A percentile compares a stretch with the other conserved stretches of the same genome.
Conservation (phyloP, 1,140 invertebrate genomes). For the Listronotus oregonensis region DNA sequence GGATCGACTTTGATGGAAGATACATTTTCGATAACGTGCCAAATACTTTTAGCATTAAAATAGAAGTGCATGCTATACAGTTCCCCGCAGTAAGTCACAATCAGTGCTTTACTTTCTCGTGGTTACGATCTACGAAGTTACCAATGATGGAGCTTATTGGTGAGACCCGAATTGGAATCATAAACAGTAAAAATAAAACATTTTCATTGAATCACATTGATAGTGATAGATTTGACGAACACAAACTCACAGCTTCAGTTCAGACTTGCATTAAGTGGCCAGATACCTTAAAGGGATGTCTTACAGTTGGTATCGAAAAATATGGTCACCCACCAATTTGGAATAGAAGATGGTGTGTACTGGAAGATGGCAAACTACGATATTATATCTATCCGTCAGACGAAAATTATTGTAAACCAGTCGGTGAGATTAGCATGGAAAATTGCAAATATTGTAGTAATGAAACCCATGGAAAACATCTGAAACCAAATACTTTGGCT, state of each 20-base stretch:
- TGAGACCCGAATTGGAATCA: background rate
- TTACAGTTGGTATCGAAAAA: background rate
- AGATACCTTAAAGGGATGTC: background rate
- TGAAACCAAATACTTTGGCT: background rate
- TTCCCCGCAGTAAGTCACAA: background rate
- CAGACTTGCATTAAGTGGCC: background rate
- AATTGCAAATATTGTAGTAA: background rate
- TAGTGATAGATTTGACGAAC: background rate
- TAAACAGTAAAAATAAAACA: slow-evolving; percentile 1
- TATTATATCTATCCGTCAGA: background rate
- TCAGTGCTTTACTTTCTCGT: background rate
- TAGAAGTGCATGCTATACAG: background rate
- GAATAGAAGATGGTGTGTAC: background rate
- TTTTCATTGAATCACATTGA: background rate
- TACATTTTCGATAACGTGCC: slow-evolving; percentile 2
- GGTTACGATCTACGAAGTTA: background rate
- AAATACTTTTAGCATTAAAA: slow-evolving; percentile 9
- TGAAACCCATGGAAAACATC: background rate
- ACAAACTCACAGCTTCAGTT: background rate
- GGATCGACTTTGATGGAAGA: background rate
- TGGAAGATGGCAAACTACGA: background rate
- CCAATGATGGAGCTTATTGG: slow-evolving; percentile 1
- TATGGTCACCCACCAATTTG: background rate
- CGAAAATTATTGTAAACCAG: background rate
- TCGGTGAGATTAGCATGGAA: background rate